A percentile compares a stretch with the other conserved stretches of the same genome.
These are phyloP conservation scores for Muntiacus muntjak DNA, from an alignment of 2,113 vertebrate species.

Conservation along the genomic window DNA sequence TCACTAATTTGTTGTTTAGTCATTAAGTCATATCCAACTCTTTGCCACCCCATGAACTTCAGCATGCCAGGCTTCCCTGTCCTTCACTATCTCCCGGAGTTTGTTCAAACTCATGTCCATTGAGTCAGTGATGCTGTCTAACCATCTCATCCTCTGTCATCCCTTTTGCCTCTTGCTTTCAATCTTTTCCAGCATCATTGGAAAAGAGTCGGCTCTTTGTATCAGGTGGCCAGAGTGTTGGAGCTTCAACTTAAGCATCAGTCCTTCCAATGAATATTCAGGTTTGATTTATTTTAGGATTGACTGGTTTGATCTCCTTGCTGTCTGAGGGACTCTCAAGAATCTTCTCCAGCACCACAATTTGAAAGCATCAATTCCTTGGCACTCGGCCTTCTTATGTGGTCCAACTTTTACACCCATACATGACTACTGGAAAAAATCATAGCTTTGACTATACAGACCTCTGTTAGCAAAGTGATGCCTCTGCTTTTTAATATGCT, in stretches of 20 bases:
- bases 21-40: not conserved
- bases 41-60: not conserved
- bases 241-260: not conserved
- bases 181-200: not conserved
- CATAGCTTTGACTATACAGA: not conserved
- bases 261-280: not conserved
- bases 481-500: not conserved
- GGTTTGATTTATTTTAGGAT: not conserved
- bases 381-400: not conserved
- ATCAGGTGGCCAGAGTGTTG: not conserved
- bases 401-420: not conserved
- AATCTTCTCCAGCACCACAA: not conserved
- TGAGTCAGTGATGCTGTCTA: not conserved
- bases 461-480: not conserved
- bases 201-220: not conserved
- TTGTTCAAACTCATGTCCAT: not conserved
- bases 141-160: not conserved
- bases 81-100: not conserved
- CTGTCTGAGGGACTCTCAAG: not conserved
- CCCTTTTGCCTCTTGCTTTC: not conserved
- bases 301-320: not conserved
- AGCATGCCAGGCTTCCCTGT: not conserved
- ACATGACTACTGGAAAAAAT: not conserved
- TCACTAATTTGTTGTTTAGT: not conserved
- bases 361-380: not conserved